Percentiles rank a stretch among this genome's conserved stretches.
These are phyloP conservation scores for Agrotis clavis DNA, from an alignment of 2,888 invertebrate genomes.

Conservation along the genomic window DNA sequence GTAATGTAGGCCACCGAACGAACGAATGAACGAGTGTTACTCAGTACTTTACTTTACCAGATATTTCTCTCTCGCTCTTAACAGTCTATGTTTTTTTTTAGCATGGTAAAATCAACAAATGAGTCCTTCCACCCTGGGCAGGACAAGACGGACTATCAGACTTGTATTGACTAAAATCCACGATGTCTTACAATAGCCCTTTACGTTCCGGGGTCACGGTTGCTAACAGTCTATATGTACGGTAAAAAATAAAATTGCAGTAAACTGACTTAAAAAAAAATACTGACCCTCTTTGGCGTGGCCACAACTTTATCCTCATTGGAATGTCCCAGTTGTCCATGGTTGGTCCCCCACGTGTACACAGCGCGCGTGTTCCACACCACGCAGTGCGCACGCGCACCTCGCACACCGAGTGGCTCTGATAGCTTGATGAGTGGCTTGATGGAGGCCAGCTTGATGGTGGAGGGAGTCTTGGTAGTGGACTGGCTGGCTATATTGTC, in stretches of 20 bases:
- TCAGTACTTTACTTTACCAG: too few species aligned
- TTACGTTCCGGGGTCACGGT: too few species aligned
- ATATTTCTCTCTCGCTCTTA: too few species aligned
- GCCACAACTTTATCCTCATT: conserved; percentile 85
- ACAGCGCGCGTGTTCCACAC: conserved; percentile 92
- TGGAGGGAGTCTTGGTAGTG: conserved; percentile 78
- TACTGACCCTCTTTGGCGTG: conserved; percentile 86
- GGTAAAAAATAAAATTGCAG: not conserved
- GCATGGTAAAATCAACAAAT: too few species aligned
- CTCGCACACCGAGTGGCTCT: conserved; percentile 90
- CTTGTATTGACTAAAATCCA: too few species aligned
- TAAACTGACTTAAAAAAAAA: not conserved
- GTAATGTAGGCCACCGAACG: too few species aligned
- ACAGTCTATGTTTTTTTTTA: too few species aligned
- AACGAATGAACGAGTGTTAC: too few species aligned
- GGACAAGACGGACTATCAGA: too few species aligned
- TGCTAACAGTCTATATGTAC: too few species aligned
- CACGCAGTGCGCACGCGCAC: conserved; percentile 94
- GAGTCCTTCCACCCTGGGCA: too few species aligned
- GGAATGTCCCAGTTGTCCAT: conserved; percentile 95
- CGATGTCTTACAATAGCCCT: too few species aligned
- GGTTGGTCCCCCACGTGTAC: conserved; percentile 96
- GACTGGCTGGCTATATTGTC: conserved; percentile 80
- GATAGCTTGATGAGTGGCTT: conserved; percentile 83
- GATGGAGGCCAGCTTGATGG: conserved; percentile 77